A percentile compares a stretch with the other conserved stretches of the same genome.
Conservation (phyloP, 2,113 vertebrate species). For the Proteles cristata region DNA sequence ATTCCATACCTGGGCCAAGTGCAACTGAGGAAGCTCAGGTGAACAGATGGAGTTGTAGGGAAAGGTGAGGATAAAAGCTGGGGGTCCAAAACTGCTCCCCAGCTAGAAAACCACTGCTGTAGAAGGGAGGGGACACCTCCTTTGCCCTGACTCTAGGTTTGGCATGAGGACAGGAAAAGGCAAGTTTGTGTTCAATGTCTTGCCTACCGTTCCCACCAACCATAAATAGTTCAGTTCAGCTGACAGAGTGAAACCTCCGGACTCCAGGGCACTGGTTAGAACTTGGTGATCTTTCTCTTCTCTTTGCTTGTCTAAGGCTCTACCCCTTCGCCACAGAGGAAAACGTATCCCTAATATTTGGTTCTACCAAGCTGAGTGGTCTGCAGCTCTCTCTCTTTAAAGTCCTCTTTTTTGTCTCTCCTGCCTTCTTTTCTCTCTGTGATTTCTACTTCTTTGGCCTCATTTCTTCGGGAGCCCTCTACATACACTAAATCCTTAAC, state of each 20-base stretch:
- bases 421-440: not conserved
- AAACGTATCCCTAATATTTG: not conserved
- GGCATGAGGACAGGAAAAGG: not conserved
- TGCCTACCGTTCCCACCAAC: not conserved
- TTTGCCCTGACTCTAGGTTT: not conserved
- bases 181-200: not conserved
- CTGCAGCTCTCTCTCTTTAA: not conserved
- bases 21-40: not conserved
- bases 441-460: slow-evolving; percentile 40
- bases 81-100: not conserved
- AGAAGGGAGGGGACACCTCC: not conserved
- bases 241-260: not conserved
- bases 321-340: accelerated
- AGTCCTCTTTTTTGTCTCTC: not conserved
- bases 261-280: not conserved
- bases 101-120: not conserved
- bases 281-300: not conserved
- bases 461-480: slow-evolving; percentile 74
- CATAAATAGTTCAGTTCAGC: not conserved
- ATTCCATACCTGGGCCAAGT: not conserved
- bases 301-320: not conserved
- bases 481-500: slow-evolving; percentile 76
- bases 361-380: slow-evolving; percentile 21
- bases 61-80: not conserved
- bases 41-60: not conserved